These are phyloP conservation scores for Engraulis encrasicolus DNA, from an alignment of 2,113 vertebrate genomes.

Conservation along the genomic window DNA sequence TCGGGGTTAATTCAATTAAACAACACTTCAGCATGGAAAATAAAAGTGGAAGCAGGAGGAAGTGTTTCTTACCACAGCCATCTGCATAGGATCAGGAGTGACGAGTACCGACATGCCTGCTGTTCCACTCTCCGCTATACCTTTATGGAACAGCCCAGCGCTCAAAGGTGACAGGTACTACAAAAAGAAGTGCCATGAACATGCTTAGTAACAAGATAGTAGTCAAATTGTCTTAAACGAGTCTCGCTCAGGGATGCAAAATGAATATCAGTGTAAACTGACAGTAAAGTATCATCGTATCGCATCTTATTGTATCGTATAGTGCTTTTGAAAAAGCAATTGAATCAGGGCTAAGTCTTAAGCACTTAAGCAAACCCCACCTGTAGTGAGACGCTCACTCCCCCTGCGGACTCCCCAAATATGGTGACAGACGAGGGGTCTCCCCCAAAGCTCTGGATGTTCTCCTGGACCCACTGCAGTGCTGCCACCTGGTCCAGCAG, in stretches of 20 bases:
- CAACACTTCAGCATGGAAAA: not conserved
- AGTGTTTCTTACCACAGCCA: conserved; percentile 39
- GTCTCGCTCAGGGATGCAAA: no score
- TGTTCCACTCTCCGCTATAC: conserved; percentile 85
- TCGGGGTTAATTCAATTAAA: no score
- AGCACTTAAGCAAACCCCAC: conserved; percentile 54
- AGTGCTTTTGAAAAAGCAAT: not conserved
- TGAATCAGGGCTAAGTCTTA: not conserved
- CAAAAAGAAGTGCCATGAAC: not conserved
- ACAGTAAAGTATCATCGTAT: not conserved
- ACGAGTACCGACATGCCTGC: conserved; percentile 50
- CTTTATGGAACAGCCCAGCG: conserved; percentile 78
- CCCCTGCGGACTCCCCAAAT: conserved; percentile 87
- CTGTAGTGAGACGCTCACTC: conserved; percentile 79
- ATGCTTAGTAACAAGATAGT: not conserved
- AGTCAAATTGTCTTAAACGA: no score
- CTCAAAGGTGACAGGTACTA: conserved; percentile 82
- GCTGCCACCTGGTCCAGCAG: conserved; percentile 87
- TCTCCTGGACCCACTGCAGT: conserved; percentile 85
- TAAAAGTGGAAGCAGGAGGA: not conserved
- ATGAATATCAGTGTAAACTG: no score
- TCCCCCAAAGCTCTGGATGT: conserved; percentile 86
- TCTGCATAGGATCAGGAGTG: conserved; percentile 39
- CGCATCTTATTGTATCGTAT: not conserved
- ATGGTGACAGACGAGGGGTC: conserved; percentile 83